These are phyloP conservation scores for Ametastegia equiseti DNA, from an alignment of 2,888 invertebrate species.

Conservation along the genomic window DNA sequence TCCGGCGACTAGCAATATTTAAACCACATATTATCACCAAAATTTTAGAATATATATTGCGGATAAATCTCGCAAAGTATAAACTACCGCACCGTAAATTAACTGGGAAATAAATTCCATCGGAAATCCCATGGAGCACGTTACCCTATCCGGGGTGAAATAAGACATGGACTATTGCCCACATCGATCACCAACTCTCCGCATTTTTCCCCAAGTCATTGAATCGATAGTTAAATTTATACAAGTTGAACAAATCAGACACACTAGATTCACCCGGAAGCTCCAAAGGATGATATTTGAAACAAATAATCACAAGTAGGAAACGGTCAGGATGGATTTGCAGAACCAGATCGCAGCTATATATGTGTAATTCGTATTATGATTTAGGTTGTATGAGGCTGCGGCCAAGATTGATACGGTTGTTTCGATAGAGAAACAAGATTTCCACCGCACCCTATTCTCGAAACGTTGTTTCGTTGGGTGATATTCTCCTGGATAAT, in stretches of 20 bases:
- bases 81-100: not conserved
- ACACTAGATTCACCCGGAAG: slow-evolving; percentile 6
- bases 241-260: slow-evolving; percentile 33
- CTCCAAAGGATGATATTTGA: slow-evolving; percentile 14
- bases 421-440: not conserved
- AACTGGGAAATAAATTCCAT: not conserved
- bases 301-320: too few species aligned
- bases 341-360: not conserved
- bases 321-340: slow-evolving; percentile 31
- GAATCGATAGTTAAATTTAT: slow-evolving; percentile 13
- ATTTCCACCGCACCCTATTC: not conserved
- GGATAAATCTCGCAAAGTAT: not conserved
- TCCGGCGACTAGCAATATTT: not conserved
- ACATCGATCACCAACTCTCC: not conserved
- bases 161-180: not conserved
- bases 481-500: slow-evolving; percentile 63
- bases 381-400: not conserved
- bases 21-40: not conserved
- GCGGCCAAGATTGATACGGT: slow-evolving; percentile 10
- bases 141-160: not conserved
- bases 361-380: slow-evolving; percentile 24
- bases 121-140: not conserved
- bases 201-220: not conserved
- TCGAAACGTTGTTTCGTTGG: slow-evolving; percentile 10
- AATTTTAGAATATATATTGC: slow-evolving; percentile 13